These are phyloP conservation scores for Macropus fuliginosus DNA, from an alignment of 2,797 vertebrate species.

Conservation along the genomic window DNA sequence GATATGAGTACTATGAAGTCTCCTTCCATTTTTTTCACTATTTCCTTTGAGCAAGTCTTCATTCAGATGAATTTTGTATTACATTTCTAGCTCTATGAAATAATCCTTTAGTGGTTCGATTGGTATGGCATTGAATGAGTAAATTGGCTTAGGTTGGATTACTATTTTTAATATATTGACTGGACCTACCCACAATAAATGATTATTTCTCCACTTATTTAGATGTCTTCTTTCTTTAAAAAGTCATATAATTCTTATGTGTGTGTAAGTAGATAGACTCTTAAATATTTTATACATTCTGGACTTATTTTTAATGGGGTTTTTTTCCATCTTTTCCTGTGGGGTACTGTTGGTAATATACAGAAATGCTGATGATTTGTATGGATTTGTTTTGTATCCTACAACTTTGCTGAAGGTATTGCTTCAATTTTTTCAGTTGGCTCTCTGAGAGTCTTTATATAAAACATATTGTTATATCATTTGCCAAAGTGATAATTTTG, in stretches of 20 bases:
- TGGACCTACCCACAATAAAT: neutral
- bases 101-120: neutral
- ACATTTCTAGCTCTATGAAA: neutral
- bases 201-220: neutral
- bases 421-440: neutral
- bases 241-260: neutral
- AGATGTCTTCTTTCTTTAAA: neutral
- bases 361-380: neutral
- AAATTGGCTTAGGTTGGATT: neutral
- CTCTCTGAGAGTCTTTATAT: neutral
- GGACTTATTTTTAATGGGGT: neutral
- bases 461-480: neutral
- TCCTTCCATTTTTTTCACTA: neutral
- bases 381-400: neutral
- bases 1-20: neutral
- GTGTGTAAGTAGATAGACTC: neutral
- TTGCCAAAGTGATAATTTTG: neutral
- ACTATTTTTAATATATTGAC: neutral
- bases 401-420: neutral
- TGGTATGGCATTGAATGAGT: neutral
- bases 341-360: neutral
- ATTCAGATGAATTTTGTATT: neutral
- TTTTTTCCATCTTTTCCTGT: neutral
- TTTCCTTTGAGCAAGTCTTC: neutral
- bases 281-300: neutral